Percentiles rank a stretch among this genome's conserved stretches.
These are phyloP conservation scores for Zaprionus camerounensis DNA, from an alignment of 1,140 invertebrate species.

Conservation along the genomic window DNA sequence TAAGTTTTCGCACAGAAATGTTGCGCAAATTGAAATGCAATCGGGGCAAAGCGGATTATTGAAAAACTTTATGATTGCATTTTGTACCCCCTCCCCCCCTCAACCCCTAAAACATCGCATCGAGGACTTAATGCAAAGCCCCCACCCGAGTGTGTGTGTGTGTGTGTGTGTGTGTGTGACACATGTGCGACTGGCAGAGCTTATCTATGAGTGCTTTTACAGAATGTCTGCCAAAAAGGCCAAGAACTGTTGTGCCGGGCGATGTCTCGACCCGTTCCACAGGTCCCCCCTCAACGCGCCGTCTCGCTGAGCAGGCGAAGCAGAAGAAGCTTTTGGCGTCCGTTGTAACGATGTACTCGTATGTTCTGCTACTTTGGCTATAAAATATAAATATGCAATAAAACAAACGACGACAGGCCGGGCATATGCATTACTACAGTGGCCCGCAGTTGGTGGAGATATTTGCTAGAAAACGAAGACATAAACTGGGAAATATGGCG, in stretches of 20 bases:
- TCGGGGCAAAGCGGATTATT: conserved; percentile 81
- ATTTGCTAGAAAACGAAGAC: conserved; percentile 77
- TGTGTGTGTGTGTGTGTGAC: conserved; percentile 34
- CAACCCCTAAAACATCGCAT: conserved; percentile 55
- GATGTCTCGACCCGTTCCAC: conserved; percentile 6
- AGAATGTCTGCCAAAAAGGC: conserved; percentile 68
- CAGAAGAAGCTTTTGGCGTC: conserved; percentile 13
- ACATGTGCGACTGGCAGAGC: conserved; percentile 71
- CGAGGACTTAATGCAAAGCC: conserved; percentile 55
- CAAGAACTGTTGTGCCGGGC: conserved; percentile 26
- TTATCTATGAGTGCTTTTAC: conserved; percentile 58
- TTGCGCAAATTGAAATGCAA: conserved; percentile 81
- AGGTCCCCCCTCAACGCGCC: neutral
- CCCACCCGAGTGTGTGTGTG: conserved; percentile 18
- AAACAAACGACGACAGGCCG: conserved; percentile 79
- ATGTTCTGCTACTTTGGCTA: conserved; percentile 82
- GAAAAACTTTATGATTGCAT: conserved; percentile 83
- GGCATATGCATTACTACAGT: conserved; percentile 70
- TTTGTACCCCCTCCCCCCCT: conserved; percentile 38
- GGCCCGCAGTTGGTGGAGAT: conserved; percentile 41
- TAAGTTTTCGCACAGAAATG: conserved; percentile 79
- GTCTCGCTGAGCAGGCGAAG: neutral
- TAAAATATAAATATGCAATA: conserved; percentile 83
- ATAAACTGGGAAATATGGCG: conserved; percentile 79
- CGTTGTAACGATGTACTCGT: conserved; percentile 70